phyloP scores from a whole-genome alignment of 37 sponge, comb jelly and placozoan species.

The Aplysina aerophoba region DNA sequence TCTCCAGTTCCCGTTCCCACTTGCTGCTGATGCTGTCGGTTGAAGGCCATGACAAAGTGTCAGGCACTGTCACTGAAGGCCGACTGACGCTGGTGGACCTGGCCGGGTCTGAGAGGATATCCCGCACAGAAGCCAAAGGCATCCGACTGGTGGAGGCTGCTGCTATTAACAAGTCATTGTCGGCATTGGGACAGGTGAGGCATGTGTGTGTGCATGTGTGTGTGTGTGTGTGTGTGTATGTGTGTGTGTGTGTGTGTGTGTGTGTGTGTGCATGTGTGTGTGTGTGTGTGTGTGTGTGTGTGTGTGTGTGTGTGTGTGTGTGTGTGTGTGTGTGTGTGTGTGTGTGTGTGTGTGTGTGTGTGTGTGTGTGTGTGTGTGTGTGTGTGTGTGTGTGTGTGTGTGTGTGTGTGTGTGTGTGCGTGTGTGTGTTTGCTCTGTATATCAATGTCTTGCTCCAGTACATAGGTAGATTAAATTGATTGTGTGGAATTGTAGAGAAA shows the following conservation, averaged over 20 bases:
- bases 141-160: conserved; percentile 83
- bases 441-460: no score
- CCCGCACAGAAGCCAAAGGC: conserved; percentile 78
- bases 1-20: conserved; percentile 77
- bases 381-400: neutral
- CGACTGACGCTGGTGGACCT: conserved; percentile 78
- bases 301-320: conserved; percentile 11
- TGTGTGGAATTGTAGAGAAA: no score
- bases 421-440: no score
- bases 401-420: no score
- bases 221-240: neutral
- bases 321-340: neutral
- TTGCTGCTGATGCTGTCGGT: conserved; percentile 64
- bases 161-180: conserved; percentile 82
- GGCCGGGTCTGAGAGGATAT: conserved; percentile 88
- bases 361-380: neutral
- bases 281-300: conserved; percentile 37
- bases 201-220: conserved; percentile 16
- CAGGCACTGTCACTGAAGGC: conserved; percentile 61
- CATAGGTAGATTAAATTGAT: no score
- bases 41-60: conserved; percentile 61
- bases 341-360: neutral
- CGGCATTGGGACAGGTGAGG: conserved; percentile 82
- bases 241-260: conserved; percentile 17
- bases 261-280: conserved; percentile 33